Conservation (phyloP, 2,888 invertebrate genomes). For the Ennomos fuscantarius region DNA sequence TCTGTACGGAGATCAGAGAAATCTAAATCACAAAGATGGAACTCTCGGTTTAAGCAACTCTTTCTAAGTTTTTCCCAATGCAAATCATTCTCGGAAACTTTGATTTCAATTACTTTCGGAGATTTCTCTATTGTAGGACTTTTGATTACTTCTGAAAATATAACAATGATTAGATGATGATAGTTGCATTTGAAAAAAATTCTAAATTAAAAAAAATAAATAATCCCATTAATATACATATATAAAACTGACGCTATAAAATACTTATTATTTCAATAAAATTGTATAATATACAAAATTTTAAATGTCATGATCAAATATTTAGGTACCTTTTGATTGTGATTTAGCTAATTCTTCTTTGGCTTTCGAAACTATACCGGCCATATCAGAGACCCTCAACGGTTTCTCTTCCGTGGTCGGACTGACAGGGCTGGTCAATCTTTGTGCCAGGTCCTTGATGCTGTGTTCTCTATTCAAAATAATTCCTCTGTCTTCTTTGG, state of each 20-base stretch:
- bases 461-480: constrained; percentile 93
- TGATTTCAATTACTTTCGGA: constrained; percentile 88
- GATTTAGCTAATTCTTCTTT: constrained; percentile 96
- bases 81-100: constrained; percentile 96
- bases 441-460: constrained; percentile 95
- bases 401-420: constrained; percentile 86
- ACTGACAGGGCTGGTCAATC: constrained; percentile 88
- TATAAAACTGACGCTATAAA: too few species aligned
- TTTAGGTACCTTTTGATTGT: constrained; percentile 88
- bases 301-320: neutral
- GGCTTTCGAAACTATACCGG: constrained; percentile 96
- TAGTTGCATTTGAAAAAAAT: too few species aligned
- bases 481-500: constrained; percentile 85
- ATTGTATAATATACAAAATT: too few species aligned
- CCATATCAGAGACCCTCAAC: constrained; percentile 92
- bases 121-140: constrained; percentile 88
- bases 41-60: constrained; percentile 89
- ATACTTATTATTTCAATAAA: too few species aligned
- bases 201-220: constrained; percentile 23
- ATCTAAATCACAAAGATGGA: constrained; percentile 97
- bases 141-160: constrained; percentile 87
- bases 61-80: constrained; percentile 96
- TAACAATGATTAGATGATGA: too few species aligned
- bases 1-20: constrained; percentile 96
- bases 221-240: too few species aligned